phyloP scores from a whole-genome alignment of 2,888 invertebrate genomes.

The Gandaritis pyraliata region DNA sequence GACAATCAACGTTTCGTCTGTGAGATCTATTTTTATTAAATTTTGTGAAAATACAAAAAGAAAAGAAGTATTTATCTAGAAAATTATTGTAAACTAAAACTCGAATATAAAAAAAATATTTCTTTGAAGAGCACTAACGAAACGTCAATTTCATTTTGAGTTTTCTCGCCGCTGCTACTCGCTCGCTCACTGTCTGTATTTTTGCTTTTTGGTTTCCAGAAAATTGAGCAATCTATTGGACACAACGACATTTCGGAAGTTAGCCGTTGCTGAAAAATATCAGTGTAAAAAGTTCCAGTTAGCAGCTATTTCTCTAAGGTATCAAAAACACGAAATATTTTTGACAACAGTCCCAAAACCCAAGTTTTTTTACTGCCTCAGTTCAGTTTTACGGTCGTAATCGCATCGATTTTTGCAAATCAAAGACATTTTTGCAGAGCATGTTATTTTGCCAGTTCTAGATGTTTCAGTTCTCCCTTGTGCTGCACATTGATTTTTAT shows the following conservation, averaged over 20 bases:
- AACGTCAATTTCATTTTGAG: slow-evolving; percentile 73
- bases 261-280: slow-evolving; percentile 10
- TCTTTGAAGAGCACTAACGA: slow-evolving; percentile 42
- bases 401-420: slow-evolving; percentile 47
- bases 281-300: not conserved
- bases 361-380: slow-evolving; percentile 36
- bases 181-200: slow-evolving; percentile 55
- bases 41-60: too few species aligned
- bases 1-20: too few species aligned
- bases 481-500: slow-evolving; percentile 76
- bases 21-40: too few species aligned
- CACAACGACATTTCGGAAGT: slow-evolving; percentile 5
- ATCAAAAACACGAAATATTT: slow-evolving; percentile 27
- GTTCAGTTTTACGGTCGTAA: slow-evolving; percentile 38
- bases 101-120: too few species aligned
- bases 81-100: too few species aligned
- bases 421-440: slow-evolving; percentile 36
- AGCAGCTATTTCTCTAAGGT: slow-evolving; percentile 37
- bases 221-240: slow-evolving; percentile 33
- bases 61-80: too few species aligned
- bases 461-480: slow-evolving; percentile 46
- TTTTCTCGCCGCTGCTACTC: slow-evolving; percentile 63
- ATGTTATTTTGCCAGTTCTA: slow-evolving; percentile 30
- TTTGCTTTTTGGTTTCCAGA: slow-evolving; percentile 63
- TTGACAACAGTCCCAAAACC: slow-evolving; percentile 30